phyloP scores from a whole-genome alignment of 1,140 invertebrate species.

The Campoletis sonorensis region DNA sequence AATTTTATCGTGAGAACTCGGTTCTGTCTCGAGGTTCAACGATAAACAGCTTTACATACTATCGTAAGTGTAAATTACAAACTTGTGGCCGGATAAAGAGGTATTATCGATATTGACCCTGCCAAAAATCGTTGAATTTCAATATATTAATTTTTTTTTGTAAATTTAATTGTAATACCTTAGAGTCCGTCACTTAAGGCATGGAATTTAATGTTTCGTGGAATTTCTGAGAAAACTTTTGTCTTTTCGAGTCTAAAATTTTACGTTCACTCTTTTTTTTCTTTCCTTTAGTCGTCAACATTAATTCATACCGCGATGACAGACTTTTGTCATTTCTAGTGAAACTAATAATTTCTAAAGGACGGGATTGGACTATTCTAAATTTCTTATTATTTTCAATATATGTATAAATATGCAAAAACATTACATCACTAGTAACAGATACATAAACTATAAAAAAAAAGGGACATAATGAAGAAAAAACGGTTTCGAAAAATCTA shows the following conservation, averaged over 20 bases:
- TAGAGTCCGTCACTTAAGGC: conserved; percentile 36
- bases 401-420: conserved; percentile 72
- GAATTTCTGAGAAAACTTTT: conserved; percentile 46
- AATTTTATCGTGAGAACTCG: conserved; percentile 5
- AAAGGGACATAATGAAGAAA: conserved; percentile 61
- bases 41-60: conserved; percentile 46
- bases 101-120: conserved; percentile 58
- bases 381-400: conserved; percentile 57
- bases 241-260: neutral
- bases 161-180: conserved; percentile 36
- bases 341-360: conserved; percentile 61
- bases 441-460: conserved; percentile 65
- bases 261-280: conserved; percentile 1
- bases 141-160: conserved; percentile 5
- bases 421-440: conserved; percentile 62
- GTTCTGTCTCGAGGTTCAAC: conserved; percentile 17
- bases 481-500: conserved; percentile 41
- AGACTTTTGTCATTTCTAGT: conserved; percentile 54
- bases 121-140: conserved; percentile 36
- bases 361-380: conserved; percentile 69
- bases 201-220: conserved; percentile 1
- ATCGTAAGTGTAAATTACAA: conserved; percentile 58
- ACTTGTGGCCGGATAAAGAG: conserved; percentile 62
- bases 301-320: conserved; percentile 47
- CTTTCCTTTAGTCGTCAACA: conserved; percentile 18